phyloP scores from a whole-genome alignment of 2,888 invertebrate genomes.

The Dyspetes luteomarginatus region DNA sequence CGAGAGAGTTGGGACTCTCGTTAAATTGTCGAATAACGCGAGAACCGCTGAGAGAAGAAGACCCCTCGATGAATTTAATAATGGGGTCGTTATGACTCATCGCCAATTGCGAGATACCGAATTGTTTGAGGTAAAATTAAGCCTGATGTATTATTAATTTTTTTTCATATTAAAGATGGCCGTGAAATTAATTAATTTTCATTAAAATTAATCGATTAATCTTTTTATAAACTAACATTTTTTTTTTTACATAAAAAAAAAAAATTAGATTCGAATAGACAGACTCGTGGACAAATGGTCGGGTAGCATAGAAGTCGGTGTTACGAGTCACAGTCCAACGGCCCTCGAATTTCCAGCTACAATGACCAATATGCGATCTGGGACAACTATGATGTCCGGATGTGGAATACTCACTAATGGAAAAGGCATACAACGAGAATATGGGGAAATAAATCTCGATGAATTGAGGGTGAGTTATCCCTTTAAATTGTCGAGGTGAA shows the following conservation, averaged over 20 bases:
- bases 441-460: constrained; percentile 96
- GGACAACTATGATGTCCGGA: constrained; percentile 98
- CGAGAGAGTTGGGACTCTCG: constrained; percentile 93
- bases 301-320: constrained; percentile 96
- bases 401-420: constrained; percentile 98
- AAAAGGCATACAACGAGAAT: constrained; percentile 96
- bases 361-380: constrained; percentile 96
- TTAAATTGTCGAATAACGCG: constrained; percentile 92
- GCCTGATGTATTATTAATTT: too few species aligned
- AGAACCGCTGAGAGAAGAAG: constrained; percentile 94
- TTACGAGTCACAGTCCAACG: constrained; percentile 96
- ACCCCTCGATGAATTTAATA: constrained; percentile 97
- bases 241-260: too few species aligned
- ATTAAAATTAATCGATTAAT: too few species aligned
- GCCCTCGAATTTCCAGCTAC: constrained; percentile 96
- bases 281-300: constrained; percentile 98
- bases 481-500: not conserved
- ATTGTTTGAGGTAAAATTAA: constrained; percentile 92
- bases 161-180: too few species aligned
- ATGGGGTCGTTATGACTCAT: constrained; percentile 98
- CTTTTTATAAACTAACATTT: too few species aligned
- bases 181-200: too few species aligned
- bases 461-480: constrained; percentile 89
- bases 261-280: constrained; percentile 91
- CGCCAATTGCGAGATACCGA: constrained; percentile 94